Conservation (phyloP, 2,888 invertebrate genomes). For the Drosophila paucipuncta region DNA sequence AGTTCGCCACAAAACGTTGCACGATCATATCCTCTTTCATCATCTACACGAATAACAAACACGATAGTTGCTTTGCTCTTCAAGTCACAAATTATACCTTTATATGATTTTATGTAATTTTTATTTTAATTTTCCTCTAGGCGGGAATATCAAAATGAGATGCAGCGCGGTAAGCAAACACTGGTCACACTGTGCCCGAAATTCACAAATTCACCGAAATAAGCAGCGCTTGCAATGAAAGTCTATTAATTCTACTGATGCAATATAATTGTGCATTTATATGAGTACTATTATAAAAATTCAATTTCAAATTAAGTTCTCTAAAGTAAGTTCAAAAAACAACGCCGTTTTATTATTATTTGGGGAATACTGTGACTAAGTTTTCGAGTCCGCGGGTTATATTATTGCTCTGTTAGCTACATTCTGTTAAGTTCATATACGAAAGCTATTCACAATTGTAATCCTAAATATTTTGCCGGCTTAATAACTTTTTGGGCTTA, state of each 20-base stretch:
- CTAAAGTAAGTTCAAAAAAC: neutral
- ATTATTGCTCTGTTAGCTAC: neutral
- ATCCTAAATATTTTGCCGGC: neutral
- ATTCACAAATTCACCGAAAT: neutral
- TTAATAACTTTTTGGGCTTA: neutral
- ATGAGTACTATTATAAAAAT: neutral
- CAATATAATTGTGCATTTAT: neutral
- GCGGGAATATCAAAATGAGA: constrained; percentile 59
- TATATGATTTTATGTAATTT: constrained; percentile 4
- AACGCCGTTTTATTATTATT: neutral
- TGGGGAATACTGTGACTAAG: neutral
- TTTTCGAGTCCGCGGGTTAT: neutral
- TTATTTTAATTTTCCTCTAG: constrained; percentile 14
- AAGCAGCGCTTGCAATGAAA: neutral
- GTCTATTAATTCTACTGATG: neutral
- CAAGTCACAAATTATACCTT: constrained; percentile 6
- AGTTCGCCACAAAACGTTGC: constrained; percentile 28
- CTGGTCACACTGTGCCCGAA: constrained; percentile 40
- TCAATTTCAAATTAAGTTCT: neutral
- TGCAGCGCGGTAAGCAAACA: constrained; percentile 20
- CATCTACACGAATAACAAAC: neutral
- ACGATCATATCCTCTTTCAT: constrained; percentile 33
- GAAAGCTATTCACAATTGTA: neutral
- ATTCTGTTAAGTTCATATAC: neutral
- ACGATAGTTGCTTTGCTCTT: neutral